Evolutionary conservation across 2,888 invertebrate species (phyloP).

Genomic region (Tenthredo mesomela): DNA sequence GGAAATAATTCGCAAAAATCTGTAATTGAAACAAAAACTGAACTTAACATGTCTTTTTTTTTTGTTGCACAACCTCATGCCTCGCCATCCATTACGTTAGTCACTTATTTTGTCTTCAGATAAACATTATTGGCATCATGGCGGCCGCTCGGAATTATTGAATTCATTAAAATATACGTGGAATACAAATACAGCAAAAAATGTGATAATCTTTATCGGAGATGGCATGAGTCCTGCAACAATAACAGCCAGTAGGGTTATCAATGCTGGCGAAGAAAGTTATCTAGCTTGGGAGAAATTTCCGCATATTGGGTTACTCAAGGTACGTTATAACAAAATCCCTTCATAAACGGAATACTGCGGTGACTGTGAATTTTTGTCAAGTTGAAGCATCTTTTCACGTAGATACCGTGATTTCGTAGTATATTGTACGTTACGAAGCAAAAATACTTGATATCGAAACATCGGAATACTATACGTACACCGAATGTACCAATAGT

Average conservation of each 20-base stretch:
- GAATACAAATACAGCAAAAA: constrained; percentile 86
- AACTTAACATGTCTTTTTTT: neutral
- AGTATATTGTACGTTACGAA: too few relatives aligned
- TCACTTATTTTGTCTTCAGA: constrained; percentile 64
- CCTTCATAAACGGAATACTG: neutral
- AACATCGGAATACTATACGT: too few relatives aligned
- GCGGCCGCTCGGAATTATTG: constrained; percentile 77
- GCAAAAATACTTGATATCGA: too few relatives aligned
- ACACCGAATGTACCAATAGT: too few relatives aligned
- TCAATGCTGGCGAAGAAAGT: constrained; percentile 87
- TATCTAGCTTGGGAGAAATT: constrained; percentile 89
- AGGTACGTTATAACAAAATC: constrained; percentile 80
- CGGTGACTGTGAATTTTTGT: too few relatives aligned
- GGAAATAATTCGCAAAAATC: neutral
- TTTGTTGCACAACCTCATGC: neutral
- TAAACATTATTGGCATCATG: constrained; percentile 75
- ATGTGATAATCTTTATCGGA: constrained; percentile 92
- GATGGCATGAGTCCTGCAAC: constrained; percentile 96
- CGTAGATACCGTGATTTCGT: too few relatives aligned
- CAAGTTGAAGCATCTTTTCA: too few relatives aligned
- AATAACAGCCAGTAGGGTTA: constrained; percentile 90
- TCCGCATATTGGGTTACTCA: constrained; percentile 90
- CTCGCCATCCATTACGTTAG: too few relatives aligned
- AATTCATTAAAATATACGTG: constrained; percentile 81
- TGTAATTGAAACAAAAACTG: too few relatives aligned